phyloP scores from a whole-genome alignment of 92 coral and sea anemone genomes.

The Porites cylindrica region DNA sequence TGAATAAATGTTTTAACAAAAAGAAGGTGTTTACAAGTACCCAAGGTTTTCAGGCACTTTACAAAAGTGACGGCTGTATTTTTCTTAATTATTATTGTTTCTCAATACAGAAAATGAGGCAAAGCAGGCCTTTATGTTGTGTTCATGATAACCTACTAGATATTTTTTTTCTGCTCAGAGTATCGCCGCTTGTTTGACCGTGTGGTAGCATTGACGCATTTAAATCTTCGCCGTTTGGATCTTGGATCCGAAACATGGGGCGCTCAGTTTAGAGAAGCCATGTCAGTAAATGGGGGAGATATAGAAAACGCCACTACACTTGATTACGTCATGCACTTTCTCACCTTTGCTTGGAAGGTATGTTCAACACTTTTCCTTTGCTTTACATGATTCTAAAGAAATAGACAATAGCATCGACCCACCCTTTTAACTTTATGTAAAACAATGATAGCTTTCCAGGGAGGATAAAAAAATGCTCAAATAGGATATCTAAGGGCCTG shows the following conservation, averaged over 20 bases:
- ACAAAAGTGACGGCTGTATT: too few species aligned
- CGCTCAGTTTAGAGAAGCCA: conserved; percentile 91
- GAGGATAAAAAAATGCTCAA: too few species aligned
- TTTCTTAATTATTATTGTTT: too few species aligned
- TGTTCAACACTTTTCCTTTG: not conserved
- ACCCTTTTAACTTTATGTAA: too few species aligned
- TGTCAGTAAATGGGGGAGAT: conserved; percentile 99
- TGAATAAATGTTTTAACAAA: too few species aligned
- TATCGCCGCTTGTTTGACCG: conserved; percentile 91
- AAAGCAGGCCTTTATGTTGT: too few species aligned
- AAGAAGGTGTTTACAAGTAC: too few species aligned
- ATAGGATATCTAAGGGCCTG: too few species aligned
- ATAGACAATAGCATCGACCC: too few species aligned
- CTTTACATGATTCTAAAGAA: not conserved
- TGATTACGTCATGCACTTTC: conserved; percentile 97
- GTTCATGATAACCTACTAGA: not conserved
- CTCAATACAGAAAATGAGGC: too few species aligned
- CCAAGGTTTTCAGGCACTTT: too few species aligned
- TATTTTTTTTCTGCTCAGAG: conserved; percentile 44
- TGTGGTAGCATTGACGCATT: conserved; percentile 90
- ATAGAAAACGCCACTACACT: conserved; percentile 87
- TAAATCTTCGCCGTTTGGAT: conserved; percentile 91
- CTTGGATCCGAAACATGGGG: conserved; percentile 99
- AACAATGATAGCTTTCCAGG: too few species aligned
- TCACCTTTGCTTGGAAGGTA: conserved; percentile 99